These are phyloP conservation scores for Neoaliturus tenellus DNA, from an alignment of 2,888 invertebrate genomes.

Conservation along the genomic window DNA sequence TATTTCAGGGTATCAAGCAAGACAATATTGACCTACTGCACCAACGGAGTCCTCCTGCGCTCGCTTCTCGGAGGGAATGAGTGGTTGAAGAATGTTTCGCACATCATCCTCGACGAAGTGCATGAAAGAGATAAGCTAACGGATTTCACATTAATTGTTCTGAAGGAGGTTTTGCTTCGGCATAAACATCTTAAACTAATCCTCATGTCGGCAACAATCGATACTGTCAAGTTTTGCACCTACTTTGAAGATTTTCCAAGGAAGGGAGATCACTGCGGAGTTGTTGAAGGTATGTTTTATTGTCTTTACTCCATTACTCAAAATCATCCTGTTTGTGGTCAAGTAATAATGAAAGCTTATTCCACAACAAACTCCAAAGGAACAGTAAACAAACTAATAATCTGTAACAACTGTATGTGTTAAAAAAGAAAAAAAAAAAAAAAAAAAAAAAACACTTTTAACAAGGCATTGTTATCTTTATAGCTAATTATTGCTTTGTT, in stretches of 20 bases:
- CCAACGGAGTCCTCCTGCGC: slow-evolving; percentile 91
- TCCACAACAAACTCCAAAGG: too few relatives aligned
- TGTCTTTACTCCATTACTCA: too few relatives aligned
- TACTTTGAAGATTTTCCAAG: slow-evolving; percentile 82
- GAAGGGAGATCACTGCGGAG: not conserved
- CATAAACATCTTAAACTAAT: slow-evolving; percentile 86
- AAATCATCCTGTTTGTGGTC: too few relatives aligned
- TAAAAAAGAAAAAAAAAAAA: too few relatives aligned
- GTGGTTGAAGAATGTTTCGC: slow-evolving; percentile 84
- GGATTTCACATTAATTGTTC: slow-evolving; percentile 92
- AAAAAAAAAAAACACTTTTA: too few relatives aligned
- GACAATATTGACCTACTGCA: slow-evolving; percentile 92
- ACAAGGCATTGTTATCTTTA: too few relatives aligned
- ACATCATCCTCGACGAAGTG: slow-evolving; percentile 95
- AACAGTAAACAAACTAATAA: too few relatives aligned
- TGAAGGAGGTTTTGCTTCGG: slow-evolving; percentile 81
- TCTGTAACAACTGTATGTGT: too few relatives aligned
- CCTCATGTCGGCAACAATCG: slow-evolving; percentile 97
- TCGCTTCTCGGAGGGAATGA: slow-evolving; percentile 88
- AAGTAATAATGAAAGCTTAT: too few relatives aligned
- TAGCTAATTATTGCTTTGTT: too few relatives aligned
- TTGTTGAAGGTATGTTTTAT: not conserved
- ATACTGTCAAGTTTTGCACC: slow-evolving; percentile 85
- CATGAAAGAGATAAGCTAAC: slow-evolving; percentile 96
- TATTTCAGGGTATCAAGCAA: slow-evolving; percentile 80